Evolutionary conservation across 2,888 invertebrate genomes (phyloP), one percentile per base, ranked within the genome.

Genomic region (Hesperia comma): DNA sequence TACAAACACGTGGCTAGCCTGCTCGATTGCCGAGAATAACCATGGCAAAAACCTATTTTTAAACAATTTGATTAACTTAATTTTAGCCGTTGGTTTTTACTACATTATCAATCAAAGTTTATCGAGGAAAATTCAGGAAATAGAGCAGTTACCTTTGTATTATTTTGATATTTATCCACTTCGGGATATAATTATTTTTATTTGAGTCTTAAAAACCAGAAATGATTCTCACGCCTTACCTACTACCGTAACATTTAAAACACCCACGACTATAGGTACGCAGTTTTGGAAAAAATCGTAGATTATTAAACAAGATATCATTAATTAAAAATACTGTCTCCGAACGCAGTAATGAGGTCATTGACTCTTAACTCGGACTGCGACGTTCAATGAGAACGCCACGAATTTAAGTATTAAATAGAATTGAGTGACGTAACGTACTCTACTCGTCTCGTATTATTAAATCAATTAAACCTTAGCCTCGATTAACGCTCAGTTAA

Each of bases 331-430:
- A 67, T 55, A 61, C 66, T 67, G 66, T 67, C 61, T 21, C 74
- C 74, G 73, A 73, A 74, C 77, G 75, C 75, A 74, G 73, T 79
- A 81, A 80, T 79, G 77, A 79, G 83, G 80, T 80, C 78, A 75
- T 74, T 77, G 81, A 80, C 80, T 72, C 70, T 69, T 72, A 69
- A 71, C 76, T 73, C 71, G 77, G 71, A 74, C 71, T 74, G 72
- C 77, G 71, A 73, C 72, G 74, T 70, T 74, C 75, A 74, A 74
- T 75, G 72, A 72, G 74, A 77, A 72, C 70, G 72, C 72, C 72
- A 72, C 74, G 72, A 74, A 73, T 74, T 75, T 74, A 72, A 72
- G 75, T 73, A n/a, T n/a, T n/a, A 77, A 76, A 77, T 72, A 74
- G 71, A 74, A 73, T 76, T 67, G 71, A 70, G 69, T 75, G 74